A percentile compares a stretch with the other conserved stretches of the same genome.
Conservation (phyloP, 2,888 invertebrate genomes). For the Cephus spinipes region DNA sequence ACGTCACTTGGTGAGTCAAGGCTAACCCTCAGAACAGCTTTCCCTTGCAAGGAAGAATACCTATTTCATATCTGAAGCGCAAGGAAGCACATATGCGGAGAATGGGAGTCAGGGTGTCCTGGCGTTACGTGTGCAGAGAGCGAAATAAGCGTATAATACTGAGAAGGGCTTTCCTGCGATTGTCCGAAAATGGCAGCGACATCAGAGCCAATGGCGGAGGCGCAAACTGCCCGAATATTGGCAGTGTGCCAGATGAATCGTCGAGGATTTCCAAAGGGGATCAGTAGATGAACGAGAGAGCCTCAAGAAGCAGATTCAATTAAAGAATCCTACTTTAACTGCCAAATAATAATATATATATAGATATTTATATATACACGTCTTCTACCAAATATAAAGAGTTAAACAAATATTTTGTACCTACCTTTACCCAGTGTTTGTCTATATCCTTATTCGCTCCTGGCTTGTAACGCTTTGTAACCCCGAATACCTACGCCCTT, state of each 20-base stretch:
- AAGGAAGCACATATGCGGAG: constrained; percentile 27
- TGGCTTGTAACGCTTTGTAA: not conserved
- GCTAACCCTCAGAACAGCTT: not conserved
- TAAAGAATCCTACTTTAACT: constrained; percentile 36
- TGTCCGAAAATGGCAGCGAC: constrained; percentile 51
- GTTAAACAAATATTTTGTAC: not conserved
- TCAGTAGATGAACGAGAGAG: not conserved
- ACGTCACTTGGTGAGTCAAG: not conserved
- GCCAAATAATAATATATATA: constrained; percentile 30
- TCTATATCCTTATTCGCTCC: not conserved
- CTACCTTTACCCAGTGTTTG: not conserved
- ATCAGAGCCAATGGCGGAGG: constrained; percentile 39
- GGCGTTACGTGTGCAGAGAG: constrained; percentile 54
- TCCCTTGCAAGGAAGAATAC: not conserved
- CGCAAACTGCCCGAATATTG: constrained; percentile 39
- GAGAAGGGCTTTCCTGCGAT: constrained; percentile 39
- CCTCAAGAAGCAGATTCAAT: constrained; percentile 13
- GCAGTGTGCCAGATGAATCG: constrained; percentile 48
- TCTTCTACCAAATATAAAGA: not conserved
- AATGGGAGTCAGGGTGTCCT: constrained; percentile 28
- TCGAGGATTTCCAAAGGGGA: not conserved
- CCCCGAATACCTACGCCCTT: constrained; percentile 15
- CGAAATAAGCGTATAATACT: constrained; percentile 53
- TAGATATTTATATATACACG: not conserved
- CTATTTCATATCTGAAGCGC: not conserved